These are phyloP conservation scores for Sesamia inferens DNA, from an alignment of 2,888 invertebrate species.

Conservation along the genomic window DNA sequence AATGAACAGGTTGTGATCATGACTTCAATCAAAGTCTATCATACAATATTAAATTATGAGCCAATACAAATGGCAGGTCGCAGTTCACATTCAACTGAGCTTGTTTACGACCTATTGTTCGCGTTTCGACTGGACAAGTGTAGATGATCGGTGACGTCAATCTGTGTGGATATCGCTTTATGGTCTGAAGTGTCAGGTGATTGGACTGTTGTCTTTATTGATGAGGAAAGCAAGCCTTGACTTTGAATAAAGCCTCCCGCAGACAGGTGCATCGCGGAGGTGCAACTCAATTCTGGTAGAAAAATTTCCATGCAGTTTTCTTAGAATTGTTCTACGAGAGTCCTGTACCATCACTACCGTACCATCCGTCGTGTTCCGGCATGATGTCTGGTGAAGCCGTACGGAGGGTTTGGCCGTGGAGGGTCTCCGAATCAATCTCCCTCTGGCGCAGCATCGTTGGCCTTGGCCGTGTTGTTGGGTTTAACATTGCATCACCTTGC, in stretches of 20 bases:
- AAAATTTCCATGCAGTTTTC: background rate
- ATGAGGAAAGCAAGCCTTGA: background rate
- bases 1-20: constrained; percentile 14
- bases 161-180: constrained; percentile 21
- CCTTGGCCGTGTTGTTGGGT: too few species aligned
- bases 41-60: constrained; percentile 51
- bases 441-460: too few species aligned
- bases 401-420: too few species aligned
- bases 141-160: constrained; percentile 48
- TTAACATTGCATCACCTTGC: too few species aligned
- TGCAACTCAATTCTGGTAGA: background rate
- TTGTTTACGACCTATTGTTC: constrained; percentile 70
- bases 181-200: constrained; percentile 12
- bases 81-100: constrained; percentile 54
- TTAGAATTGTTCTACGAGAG: background rate
- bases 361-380: too few species aligned
- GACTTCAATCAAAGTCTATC: constrained; percentile 24
- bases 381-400: too few species aligned
- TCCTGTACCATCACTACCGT: too few species aligned
- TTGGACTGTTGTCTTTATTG: background rate
- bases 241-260: background rate
- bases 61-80: constrained; percentile 36
- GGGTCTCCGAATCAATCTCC: too few species aligned
- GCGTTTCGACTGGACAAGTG: constrained; percentile 48
- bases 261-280: background rate